Base-by-base conservation (phyloP, 2,113 vertebrate genomes). In the Serinus canaria region DNA sequence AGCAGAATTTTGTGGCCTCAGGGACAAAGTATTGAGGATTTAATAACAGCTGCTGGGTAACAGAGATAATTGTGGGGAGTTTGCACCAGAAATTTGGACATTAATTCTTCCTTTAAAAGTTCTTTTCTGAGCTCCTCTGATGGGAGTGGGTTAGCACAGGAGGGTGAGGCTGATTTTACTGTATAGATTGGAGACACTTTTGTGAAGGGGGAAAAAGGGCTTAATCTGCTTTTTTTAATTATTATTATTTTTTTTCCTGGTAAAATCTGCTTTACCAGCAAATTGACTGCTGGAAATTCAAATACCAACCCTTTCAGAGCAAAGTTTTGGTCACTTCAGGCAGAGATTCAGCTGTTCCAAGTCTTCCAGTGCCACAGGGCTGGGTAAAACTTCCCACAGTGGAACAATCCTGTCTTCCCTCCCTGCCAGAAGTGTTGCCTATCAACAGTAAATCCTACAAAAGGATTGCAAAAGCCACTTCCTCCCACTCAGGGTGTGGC, bases 401-500 rank as follows among this genome's bases (percentile, higher is more conserved):
- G 76, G 64, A 81, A 90, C 88, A 68, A 55, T 70, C n/a, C 0
- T 23, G 0, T 43, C 72, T 75, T 62, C 52, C 3, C 52, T 93
- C 84, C 82, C 31, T 6, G 13, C 83, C 89, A 87, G 27, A 43
- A 92, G 62, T 44, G 94, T 91, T 96, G 91, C 94, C 95, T 83
- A 43, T 93, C 88, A 68, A 88, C 93, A 72, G 86, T 62, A 93
- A 94, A 92, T 76, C 60, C 83, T 53, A 50, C 92, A 78, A 62
- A 77, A 90, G 58, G 76, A 77, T 97, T 97, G 90, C 90, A 94
- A 89, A 95, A 96, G 73, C 73, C 5, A 60, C 92, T 95, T 94
- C 94, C 92, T 97, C 95, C 96, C 90, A 93, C 94, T 55, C 4
- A 21, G 88, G 94, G 96, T 94, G 96, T 82, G 96, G 90, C 86